Evolutionary conservation across 2,797 vertebrate species (phyloP).

Genomic region (Trachurus trachurus): DNA sequence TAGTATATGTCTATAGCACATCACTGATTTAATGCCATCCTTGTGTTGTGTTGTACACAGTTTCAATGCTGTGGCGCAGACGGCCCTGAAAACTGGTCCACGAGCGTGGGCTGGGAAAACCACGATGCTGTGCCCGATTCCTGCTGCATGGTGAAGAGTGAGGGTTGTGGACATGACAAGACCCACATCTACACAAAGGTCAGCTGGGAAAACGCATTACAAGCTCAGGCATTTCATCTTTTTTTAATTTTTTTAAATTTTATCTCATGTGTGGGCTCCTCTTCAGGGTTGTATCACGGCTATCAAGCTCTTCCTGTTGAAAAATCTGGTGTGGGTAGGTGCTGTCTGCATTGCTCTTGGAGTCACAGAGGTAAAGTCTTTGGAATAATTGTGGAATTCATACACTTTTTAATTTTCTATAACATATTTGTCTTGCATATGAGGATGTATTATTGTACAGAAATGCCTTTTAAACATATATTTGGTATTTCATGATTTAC

Average conservation of each 20-base stretch:
- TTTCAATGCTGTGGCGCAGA: constrained; percentile 65
- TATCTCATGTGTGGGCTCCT: background rate
- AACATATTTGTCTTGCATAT: background rate
- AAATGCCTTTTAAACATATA: background rate
- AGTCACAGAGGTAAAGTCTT: constrained; percentile 52
- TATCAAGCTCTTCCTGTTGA: constrained; percentile 47
- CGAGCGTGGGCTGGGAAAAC: constrained; percentile 56
- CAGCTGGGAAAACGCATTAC: constrained; percentile 17
- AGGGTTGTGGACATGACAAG: constrained; percentile 52
- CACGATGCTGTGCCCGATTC: constrained; percentile 55
- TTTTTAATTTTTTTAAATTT: too few relatives aligned
- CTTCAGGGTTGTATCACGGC: constrained; percentile 55
- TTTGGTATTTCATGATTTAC: background rate
- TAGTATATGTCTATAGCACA: background rate
- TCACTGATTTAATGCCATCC: background rate
- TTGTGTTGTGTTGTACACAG: constrained; percentile 23
- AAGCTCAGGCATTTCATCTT: constrained; percentile 3
- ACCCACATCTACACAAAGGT: constrained; percentile 41
- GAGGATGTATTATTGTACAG: background rate
- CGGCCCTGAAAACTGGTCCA: constrained; percentile 52
- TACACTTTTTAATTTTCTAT: background rate
- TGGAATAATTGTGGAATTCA: background rate
- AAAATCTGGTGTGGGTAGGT: constrained; percentile 58
- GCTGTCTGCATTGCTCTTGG: constrained; percentile 62
- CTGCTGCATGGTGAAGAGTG: constrained; percentile 49